These are phyloP conservation scores for Poicephalus gulielmi DNA, from an alignment of 2,113 vertebrate species.

Conservation along the genomic window DNA sequence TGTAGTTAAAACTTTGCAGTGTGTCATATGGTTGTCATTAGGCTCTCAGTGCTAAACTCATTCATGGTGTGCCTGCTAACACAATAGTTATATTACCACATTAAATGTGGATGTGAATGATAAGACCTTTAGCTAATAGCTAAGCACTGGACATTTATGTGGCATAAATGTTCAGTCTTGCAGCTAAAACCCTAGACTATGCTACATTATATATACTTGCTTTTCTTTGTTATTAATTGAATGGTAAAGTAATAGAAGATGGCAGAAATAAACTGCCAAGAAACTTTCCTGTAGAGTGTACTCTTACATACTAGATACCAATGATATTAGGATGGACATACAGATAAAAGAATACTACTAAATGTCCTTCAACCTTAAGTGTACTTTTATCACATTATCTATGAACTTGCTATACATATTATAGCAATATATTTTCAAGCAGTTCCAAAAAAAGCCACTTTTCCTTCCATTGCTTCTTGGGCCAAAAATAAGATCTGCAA, in stretches of 20 bases:
- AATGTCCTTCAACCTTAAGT: not conserved
- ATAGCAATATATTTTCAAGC: not conserved
- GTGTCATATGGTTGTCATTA: not conserved
- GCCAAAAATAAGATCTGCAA: not conserved
- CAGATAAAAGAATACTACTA: not conserved
- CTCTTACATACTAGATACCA: not conserved
- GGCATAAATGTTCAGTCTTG: not conserved
- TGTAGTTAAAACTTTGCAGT: not conserved
- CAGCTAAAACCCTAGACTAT: not conserved
- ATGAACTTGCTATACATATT: not conserved
- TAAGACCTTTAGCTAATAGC: not conserved
- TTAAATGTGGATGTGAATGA: not conserved
- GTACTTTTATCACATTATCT: not conserved
- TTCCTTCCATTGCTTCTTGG: not conserved
- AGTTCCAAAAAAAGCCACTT: accelerated
- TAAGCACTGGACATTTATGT: not conserved
- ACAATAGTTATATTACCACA: not conserved
- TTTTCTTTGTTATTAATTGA: not conserved
- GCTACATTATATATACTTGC: not conserved
- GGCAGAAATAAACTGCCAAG: not conserved
- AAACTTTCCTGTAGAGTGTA: not conserved
- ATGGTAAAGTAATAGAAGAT: not conserved
- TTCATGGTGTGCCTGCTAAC: not conserved
- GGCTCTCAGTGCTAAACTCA: not conserved
- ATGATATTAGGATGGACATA: not conserved